Evolutionary conservation across 2,888 invertebrate species (phyloP).

Genomic region (Adelognathus sp.): DNA sequence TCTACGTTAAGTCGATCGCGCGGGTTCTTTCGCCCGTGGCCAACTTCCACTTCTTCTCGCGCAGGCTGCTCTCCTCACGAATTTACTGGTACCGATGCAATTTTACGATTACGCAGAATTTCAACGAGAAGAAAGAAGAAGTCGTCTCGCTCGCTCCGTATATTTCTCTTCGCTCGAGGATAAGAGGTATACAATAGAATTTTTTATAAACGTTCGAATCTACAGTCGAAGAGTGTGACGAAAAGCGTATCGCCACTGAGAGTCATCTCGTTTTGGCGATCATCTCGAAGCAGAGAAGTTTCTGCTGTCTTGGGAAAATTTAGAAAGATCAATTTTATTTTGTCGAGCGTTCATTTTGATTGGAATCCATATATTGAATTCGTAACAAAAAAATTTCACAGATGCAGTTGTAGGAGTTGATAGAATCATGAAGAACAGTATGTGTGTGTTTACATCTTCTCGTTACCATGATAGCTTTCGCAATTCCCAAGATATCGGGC

Average conservation of each 20-base stretch:
- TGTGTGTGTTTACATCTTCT: too few relatives aligned
- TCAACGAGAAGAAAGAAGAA: constrained; percentile 51
- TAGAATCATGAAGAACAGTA: too few relatives aligned
- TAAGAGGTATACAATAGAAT: constrained; percentile 49
- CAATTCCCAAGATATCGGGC: too few relatives aligned
- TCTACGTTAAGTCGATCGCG: constrained; percentile 54
- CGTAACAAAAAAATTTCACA: too few relatives aligned
- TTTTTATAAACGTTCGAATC: constrained; percentile 31
- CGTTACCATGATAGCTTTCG: too few relatives aligned
- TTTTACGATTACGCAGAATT: constrained; percentile 61
- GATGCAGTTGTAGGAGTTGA: too few relatives aligned
- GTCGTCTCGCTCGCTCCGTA: constrained; percentile 6
- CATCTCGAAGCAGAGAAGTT: background rate
- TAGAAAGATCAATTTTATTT: too few relatives aligned
- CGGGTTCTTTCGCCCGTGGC: constrained; percentile 38
- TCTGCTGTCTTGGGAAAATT: too few relatives aligned
- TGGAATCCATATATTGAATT: too few relatives aligned
- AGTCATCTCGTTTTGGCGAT: constrained; percentile 20
- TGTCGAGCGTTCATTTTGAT: too few relatives aligned
- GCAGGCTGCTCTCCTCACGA: constrained; percentile 42
- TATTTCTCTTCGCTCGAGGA: background rate
- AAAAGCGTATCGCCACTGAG: constrained; percentile 32
- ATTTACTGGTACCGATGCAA: constrained; percentile 60
- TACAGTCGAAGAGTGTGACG: constrained; percentile 34
- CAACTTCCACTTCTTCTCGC: background rate